phyloP scores from a whole-genome alignment of 2,113 vertebrate genomes.

The Ranitomeya imitator region DNA sequence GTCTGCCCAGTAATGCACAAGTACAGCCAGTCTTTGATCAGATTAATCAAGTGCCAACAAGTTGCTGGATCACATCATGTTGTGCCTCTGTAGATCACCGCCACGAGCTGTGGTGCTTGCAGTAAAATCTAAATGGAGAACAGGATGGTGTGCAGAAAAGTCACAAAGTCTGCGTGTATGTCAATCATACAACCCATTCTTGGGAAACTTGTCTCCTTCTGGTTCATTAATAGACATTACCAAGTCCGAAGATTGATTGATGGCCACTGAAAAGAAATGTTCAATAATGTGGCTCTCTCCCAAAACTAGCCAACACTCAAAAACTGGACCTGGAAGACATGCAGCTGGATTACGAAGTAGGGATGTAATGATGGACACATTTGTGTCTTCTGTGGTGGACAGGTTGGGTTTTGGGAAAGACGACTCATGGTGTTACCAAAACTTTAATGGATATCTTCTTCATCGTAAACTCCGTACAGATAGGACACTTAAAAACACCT shows the following conservation, averaged over 20 bases:
- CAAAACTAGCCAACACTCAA: neutral
- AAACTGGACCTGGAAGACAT: constrained; percentile 29
- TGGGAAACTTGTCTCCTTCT: neutral
- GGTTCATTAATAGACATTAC: neutral
- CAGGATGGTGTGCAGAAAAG: constrained; percentile 2
- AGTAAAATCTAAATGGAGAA: neutral
- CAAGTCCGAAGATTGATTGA: neutral
- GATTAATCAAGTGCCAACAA: neutral
- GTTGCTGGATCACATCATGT: neutral
- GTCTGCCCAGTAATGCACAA: constrained; percentile 37
- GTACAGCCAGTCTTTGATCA: neutral
- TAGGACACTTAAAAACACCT: neutral
- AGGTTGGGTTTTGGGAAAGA: neutral
- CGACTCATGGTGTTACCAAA: neutral
- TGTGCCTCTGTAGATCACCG: constrained; percentile 20
- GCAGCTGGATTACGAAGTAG: neutral
- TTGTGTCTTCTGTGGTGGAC: neutral
- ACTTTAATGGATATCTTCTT: neutral
- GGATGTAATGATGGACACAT: neutral
- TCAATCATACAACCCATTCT: constrained; percentile 7
- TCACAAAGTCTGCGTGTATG: neutral
- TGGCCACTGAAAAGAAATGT: constrained; percentile 1
- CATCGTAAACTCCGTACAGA: too few species aligned
- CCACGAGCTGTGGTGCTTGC: constrained; percentile 10
- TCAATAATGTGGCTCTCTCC: neutral